These are phyloP conservation scores for Tonatia bakeri DNA, from an alignment of 2,113 vertebrate genomes.

Conservation along the genomic window DNA sequence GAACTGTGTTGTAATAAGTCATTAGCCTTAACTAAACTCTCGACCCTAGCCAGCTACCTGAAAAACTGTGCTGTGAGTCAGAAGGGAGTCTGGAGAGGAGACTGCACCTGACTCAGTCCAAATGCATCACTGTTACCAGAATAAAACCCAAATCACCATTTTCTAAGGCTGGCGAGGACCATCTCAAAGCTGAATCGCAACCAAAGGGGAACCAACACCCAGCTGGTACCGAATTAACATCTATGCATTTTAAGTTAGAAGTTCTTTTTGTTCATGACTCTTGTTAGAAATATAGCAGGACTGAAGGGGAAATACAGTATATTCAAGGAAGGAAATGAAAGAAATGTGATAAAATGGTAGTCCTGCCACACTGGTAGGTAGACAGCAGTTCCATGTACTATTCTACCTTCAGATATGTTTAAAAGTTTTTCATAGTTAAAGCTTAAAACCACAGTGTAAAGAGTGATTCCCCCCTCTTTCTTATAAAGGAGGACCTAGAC, in stretches of 20 bases:
- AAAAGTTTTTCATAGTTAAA: neutral
- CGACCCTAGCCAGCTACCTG: neutral
- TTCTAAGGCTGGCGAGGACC: neutral
- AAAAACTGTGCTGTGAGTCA: neutral
- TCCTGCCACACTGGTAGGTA: neutral
- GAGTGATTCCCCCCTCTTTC: neutral
- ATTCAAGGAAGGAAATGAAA: rapidly evolving
- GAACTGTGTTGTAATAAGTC: neutral
- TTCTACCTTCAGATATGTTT: neutral
- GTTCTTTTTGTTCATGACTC: neutral
- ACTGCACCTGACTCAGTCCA: neutral
- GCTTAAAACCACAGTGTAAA: neutral
- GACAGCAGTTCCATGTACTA: neutral
- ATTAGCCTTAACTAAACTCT: neutral
- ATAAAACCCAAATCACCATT: neutral
- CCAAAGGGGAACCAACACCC: neutral
- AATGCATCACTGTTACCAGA: neutral
- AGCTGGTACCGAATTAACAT: neutral
- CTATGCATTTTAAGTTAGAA: neutral
- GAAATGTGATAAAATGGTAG: neutral
- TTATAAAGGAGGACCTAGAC: neutral
- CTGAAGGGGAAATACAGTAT: neutral
- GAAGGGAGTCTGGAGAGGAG: neutral
- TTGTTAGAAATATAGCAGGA: neutral
- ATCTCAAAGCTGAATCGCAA: neutral